Evolutionary conservation across 92 coral and sea anemone species (phyloP).

Genomic region (Porites lobata): DNA sequence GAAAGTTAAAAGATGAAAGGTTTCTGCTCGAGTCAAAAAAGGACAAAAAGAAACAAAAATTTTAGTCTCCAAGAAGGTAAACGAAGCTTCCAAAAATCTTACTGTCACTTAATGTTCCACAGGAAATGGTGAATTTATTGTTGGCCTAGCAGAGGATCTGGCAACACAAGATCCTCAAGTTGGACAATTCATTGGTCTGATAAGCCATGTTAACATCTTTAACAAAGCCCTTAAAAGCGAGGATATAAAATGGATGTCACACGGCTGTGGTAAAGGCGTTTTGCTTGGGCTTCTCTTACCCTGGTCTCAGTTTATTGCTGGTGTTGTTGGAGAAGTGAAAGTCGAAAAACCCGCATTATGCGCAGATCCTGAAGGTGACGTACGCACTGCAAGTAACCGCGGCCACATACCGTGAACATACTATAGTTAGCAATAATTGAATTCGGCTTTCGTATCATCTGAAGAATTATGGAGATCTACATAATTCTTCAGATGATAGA

Average conservation of each 20-base stretch:
- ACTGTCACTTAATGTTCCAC: neutral
- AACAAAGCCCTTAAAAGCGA: constrained; percentile 4
- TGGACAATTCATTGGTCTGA: constrained; percentile 52
- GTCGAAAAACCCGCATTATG: constrained; percentile 35
- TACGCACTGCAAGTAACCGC: too few species aligned
- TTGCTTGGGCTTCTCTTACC: constrained; percentile 2
- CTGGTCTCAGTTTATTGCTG: constrained; percentile 31
- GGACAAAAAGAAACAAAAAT: too few species aligned
- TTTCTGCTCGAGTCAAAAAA: too few species aligned
- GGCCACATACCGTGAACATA: too few species aligned
- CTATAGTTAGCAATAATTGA: too few species aligned
- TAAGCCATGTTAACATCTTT: constrained; percentile 43
- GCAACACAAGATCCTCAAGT: neutral
- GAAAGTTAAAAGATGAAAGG: too few species aligned
- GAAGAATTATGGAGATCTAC: too few species aligned
- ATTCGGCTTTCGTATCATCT: too few species aligned
- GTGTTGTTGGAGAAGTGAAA: constrained; percentile 20
- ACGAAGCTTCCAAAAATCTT: too few species aligned
- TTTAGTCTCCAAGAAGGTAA: too few species aligned
- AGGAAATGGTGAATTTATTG: constrained; percentile 47
- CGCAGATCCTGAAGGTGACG: constrained; percentile 27
- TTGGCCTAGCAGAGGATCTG: constrained; percentile 33
- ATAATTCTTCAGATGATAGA: too few species aligned
- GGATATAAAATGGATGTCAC: constrained; percentile 28
- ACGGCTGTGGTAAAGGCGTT: constrained; percentile 37